Evolutionary conservation across 2,888 invertebrate species (phyloP), one percentile per base, ranked within the genome.

Genomic region (Stenolophus ochropezus): DNA sequence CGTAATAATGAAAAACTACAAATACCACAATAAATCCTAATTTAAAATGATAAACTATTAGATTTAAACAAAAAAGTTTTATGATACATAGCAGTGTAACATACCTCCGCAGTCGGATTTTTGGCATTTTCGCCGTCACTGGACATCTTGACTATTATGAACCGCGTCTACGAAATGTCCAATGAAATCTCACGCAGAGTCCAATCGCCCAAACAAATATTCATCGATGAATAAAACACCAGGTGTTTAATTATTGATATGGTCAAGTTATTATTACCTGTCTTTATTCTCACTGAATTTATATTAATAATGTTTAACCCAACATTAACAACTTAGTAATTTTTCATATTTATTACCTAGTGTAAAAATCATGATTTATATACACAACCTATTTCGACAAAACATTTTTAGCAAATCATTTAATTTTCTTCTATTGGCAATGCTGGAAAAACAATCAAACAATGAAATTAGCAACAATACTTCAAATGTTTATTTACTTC

Each of bases 61-160:
- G 16, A 65, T 49, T 75, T 61, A 27, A 81, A 61, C 61, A 42
- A 75, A 81, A 61, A 49, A 75, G 14, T 61, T 61, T 25, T 75
- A 61, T 74, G 18, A n/a, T 49, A 27, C 14, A 25, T 61, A 58
- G 49, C 23, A n/a, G 4, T 51, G 49, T 77, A 85, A 86, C 86
- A 86, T 87, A 89, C 89, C 88, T 89, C 89, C 82, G 87, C 85
- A 81, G 87, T 86, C 78, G 86, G 86, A 86, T 87, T 88, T 88
- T 89, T 89, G 82, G 87, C 85, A 85, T 88, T 89, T 88, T 89
- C 89, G 85, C 88, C 88, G 86, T 89, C 89, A 84, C 88, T 88
- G 85, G 90, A 89, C 90, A 90, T 90, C 86, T 87, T 86, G 81
- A 86, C 87, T 87, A 86, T 86, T 87, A 86, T 85, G 85, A 86